Percentiles rank a stretch among this genome's conserved stretches.
These are phyloP conservation scores for Cydia amplana DNA, from an alignment of 1,140 invertebrate species.

Conservation along the genomic window DNA sequence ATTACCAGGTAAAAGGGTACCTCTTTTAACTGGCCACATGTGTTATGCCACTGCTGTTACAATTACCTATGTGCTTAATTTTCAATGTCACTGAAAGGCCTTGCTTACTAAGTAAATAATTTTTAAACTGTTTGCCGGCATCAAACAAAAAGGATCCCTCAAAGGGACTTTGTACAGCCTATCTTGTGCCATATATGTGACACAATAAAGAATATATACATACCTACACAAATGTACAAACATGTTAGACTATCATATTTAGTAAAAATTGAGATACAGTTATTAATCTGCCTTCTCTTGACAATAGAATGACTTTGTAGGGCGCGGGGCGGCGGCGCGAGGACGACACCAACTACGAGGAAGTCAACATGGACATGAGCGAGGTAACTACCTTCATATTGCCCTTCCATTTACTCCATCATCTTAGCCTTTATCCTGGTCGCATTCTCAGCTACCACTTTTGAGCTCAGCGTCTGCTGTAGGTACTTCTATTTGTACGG, in stretches of 20 bases:
- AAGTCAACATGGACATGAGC: slow-evolving; percentile 79
- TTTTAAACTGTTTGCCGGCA: no score
- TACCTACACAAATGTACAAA: neutral
- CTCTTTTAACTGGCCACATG: no score
- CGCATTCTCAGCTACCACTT: neutral
- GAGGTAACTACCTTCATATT: slow-evolving; percentile 59
- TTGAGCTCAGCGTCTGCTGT: neutral
- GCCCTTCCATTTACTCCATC: neutral
- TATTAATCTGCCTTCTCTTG: slow-evolving; percentile 76
- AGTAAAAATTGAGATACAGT: slow-evolving; percentile 38
- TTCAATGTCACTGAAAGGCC: neutral
- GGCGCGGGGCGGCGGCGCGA: slow-evolving; percentile 57
- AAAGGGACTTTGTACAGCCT: no score
- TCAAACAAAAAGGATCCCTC: no score
- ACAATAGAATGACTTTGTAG: slow-evolving; percentile 77
- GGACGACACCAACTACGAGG: slow-evolving; percentile 77
- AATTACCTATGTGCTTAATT: neutral
- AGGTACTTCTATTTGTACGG: neutral
- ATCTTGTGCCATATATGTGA: no score
- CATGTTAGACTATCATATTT: neutral
- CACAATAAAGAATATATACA: neutral
- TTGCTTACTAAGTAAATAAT: neutral
- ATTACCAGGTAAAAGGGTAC: no score
- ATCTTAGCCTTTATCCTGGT: neutral
- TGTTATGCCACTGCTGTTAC: slow-evolving; percentile 31